These are phyloP conservation scores for Euborellia annulipes DNA, from an alignment of 1,140 invertebrate species.

Conservation along the genomic window DNA sequence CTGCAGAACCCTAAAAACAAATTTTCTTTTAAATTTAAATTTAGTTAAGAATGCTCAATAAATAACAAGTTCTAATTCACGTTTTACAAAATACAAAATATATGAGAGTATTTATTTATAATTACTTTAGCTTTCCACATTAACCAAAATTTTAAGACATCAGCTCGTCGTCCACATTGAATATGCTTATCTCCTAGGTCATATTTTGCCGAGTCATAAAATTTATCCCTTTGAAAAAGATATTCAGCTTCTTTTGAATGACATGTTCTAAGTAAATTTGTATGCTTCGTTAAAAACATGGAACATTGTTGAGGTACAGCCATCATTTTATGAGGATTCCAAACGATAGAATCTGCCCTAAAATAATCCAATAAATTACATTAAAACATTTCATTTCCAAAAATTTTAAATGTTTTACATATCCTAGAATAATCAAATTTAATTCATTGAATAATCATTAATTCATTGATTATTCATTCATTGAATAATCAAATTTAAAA, in stretches of 20 bases:
- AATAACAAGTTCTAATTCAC: too few species aligned
- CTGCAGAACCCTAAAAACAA: constrained; percentile 26
- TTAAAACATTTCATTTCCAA: too few species aligned
- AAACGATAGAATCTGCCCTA: constrained; percentile 45
- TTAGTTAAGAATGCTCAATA: too few species aligned
- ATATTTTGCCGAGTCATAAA: constrained; percentile 39
- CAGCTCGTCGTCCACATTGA: constrained; percentile 49
- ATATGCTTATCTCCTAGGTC: constrained; percentile 50
- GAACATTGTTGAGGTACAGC: constrained; percentile 48
- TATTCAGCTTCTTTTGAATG: constrained; percentile 40
- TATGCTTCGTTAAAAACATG: constrained; percentile 32
- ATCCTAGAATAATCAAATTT: too few species aligned
- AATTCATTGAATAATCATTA: too few species aligned
- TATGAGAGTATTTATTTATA: too few species aligned
- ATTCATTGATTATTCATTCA: too few species aligned
- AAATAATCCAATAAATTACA: too few species aligned
- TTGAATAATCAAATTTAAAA: too few species aligned
- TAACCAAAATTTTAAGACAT: constrained; percentile 52
- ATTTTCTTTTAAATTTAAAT: background rate
- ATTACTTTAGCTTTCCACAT: constrained; percentile 45
- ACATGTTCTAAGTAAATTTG: constrained; percentile 30
- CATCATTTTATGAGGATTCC: constrained; percentile 54
- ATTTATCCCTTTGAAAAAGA: constrained; percentile 49
- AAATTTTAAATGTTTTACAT: too few species aligned
- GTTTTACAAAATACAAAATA: too few species aligned